Percentiles rank a stretch among this genome's conserved stretches.
These are phyloP conservation scores for Macrotrachela quadricornifera DNA, from an alignment of 1,140 invertebrate species.

Conservation along the genomic window DNA sequence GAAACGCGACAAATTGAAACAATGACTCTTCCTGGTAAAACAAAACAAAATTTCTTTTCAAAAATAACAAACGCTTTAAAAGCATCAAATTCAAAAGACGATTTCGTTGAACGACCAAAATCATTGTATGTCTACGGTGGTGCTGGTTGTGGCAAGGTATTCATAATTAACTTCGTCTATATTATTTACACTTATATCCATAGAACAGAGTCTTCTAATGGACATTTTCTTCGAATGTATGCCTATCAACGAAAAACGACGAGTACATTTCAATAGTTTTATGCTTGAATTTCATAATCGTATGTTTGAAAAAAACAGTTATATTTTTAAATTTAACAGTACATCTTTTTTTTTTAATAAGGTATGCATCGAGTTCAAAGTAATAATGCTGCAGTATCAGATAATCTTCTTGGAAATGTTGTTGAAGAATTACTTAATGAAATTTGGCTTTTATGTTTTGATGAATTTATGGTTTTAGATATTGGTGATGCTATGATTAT, in stretches of 20 bases:
- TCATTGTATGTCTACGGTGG: too few relatives aligned
- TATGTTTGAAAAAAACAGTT: too few relatives aligned
- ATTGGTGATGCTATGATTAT: slow-evolving; percentile 95
- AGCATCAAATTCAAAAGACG: too few relatives aligned
- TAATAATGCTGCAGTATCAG: slow-evolving; percentile 19
- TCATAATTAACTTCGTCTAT: too few relatives aligned
- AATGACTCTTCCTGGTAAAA: too few relatives aligned
- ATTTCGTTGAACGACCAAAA: too few relatives aligned
- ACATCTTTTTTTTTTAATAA: slow-evolving; percentile 13
- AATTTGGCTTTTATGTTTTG: slow-evolving; percentile 86
- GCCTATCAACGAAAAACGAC: slow-evolving; percentile 41
- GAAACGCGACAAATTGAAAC: slow-evolving; percentile 26
- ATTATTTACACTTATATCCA: slow-evolving; percentile 13
- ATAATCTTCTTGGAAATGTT: slow-evolving; percentile 83
- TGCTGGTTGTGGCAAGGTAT: too few relatives aligned
- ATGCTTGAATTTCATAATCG: slow-evolving; percentile 78
- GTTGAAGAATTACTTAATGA: slow-evolving; percentile 58
- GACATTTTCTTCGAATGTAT: slow-evolving; percentile 74
- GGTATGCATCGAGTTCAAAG: too few relatives aligned
- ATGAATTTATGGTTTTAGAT: slow-evolving; percentile 90
- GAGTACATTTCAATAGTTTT: slow-evolving; percentile 88
- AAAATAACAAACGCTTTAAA: too few relatives aligned
- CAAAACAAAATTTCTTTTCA: too few relatives aligned
- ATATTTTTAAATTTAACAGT: too few relatives aligned
- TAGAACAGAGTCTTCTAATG: slow-evolving; percentile 79